Conservation (phyloP, 2,888 invertebrate species). For the Pseudanteris insignis region DNA sequence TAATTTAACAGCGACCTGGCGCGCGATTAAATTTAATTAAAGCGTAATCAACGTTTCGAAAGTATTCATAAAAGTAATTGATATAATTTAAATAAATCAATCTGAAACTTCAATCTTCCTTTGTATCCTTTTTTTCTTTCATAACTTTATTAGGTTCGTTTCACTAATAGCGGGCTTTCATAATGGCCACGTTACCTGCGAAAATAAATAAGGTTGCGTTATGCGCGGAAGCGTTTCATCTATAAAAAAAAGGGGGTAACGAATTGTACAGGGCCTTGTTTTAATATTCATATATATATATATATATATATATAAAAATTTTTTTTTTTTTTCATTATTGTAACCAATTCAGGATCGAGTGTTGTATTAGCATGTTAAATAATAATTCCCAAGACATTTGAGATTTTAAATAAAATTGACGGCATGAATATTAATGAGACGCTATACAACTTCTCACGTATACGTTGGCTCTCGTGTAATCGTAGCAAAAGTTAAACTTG, state of each 20-base stretch:
- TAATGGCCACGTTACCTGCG: slow-evolving; percentile 2
- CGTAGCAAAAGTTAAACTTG: too few relatives aligned
- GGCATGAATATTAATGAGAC: slow-evolving; percentile 22
- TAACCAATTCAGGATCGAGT: slow-evolving; percentile 4
- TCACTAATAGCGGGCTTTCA: slow-evolving; percentile 6
- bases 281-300: slow-evolving; percentile 9
- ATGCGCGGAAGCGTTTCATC: not conserved
- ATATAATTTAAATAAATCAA: slow-evolving; percentile 7
- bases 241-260: not conserved
- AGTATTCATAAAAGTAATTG: slow-evolving; percentile 1
- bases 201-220: not conserved
- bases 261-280: not conserved
- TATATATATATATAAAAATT: too few relatives aligned
- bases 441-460: slow-evolving; percentile 8
- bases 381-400: too few relatives aligned
- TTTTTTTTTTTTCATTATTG: too few relatives aligned
- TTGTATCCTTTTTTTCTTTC: too few relatives aligned
- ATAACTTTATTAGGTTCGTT: slow-evolving; percentile 5
- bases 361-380: slow-evolving; percentile 14
- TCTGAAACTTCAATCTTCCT: slow-evolving; percentile 8
- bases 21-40: not conserved
- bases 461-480: slow-evolving; percentile 13
- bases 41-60: not conserved
- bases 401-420: slow-evolving; percentile 11
- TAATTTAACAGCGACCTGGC: too few relatives aligned